Percentiles rank a stretch among this genome's conserved stretches.
phyloP scores from a whole-genome alignment of 2,888 invertebrate species.

The Agriopis aurantiaria region DNA sequence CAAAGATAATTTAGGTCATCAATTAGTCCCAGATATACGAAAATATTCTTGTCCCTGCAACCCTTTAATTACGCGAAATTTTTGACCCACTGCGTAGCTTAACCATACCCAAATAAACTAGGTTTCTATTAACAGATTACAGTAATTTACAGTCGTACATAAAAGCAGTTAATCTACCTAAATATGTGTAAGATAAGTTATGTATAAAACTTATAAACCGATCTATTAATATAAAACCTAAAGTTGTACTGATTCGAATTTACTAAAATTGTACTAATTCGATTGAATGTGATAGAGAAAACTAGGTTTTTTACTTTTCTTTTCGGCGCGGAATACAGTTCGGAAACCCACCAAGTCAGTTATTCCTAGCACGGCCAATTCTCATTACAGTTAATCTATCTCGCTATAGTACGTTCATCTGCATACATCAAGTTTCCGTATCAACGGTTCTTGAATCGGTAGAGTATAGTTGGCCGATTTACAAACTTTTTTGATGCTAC shows the following conservation, averaged over 20 bases:
- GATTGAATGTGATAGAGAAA: background rate
- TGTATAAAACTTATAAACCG: background rate
- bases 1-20: too few species aligned
- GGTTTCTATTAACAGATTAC: background rate
- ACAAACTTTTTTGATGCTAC: background rate
- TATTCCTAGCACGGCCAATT: too few species aligned
- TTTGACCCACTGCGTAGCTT: background rate
- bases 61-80: too few species aligned
- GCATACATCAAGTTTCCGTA: too few species aligned
- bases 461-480: background rate
- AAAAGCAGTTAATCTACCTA: background rate
- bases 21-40: too few species aligned
- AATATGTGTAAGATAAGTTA: too few species aligned
- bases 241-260: background rate
- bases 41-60: too few species aligned
- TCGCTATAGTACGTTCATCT: too few species aligned
- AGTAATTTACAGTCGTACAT: background rate
- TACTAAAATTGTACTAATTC: background rate
- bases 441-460: too few species aligned
- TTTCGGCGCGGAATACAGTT: background rate
- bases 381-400: too few species aligned
- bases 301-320: background rate
- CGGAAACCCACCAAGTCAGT: background rate
- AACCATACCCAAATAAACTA: background rate
- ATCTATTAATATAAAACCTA: background rate